Base-by-base conservation (phyloP, 2,113 vertebrate genomes). In the Todiramphus chloris region DNA sequence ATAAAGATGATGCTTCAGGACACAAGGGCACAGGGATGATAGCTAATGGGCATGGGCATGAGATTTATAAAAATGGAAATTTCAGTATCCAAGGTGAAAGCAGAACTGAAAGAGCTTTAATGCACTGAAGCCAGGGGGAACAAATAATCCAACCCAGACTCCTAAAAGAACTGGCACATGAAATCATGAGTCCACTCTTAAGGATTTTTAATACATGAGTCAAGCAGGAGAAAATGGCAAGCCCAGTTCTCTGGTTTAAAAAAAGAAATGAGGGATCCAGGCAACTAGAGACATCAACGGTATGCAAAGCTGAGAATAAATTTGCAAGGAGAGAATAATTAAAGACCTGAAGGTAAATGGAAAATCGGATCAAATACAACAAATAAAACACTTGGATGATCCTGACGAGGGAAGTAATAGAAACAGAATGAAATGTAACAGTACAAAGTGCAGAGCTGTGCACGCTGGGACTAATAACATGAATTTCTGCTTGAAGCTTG, bases 31-130 rank as follows among this genome's bases (percentile, higher is more conserved):
- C 7, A 41, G 68, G 80, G 76, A 83, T 9, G 4, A 62, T 62
- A 62, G 23, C 46, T 92, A 95, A 96, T 92, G 80, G 91, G 73
- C 72, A 96, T 92, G 80, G 91, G 73, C 72, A 88, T 7, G 48
- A 93, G 76, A 83, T 83, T 94, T 92, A 92, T 83, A 93, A 92
- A 97, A 96, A 97, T 95, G 89, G 95, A 95, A 92, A 95, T 96
- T 95, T 74, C 44, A 1, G 50, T 46, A 86, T 89, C 68, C 79
- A 93, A 92, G 86, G 94, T 97, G 89, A 95, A 96, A 89, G 86
- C 31, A 95, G 80, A 90, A 86, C 86, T 93, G 68, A 83, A 95
- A 83, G 72, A 90, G 72, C 79, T 92, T 97, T 90, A 96, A 74
- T 88, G 90, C 68, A 92, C 86, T 63, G 55, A 83, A 96, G 85